Conservation (phyloP, 2,113 vertebrate species). For the Phalacrocorax brasilianus region DNA sequence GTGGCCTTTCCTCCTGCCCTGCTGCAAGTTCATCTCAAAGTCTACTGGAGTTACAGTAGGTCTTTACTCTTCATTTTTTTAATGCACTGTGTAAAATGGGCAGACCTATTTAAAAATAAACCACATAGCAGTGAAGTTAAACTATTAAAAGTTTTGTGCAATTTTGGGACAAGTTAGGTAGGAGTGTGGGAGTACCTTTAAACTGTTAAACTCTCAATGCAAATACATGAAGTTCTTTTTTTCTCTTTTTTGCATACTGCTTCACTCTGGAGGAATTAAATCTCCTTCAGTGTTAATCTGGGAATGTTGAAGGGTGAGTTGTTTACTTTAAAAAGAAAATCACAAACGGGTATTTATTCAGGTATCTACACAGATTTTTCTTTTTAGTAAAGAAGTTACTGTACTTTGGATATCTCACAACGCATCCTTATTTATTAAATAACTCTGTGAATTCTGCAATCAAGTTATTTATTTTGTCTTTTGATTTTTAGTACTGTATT, state of each 20-base stretch:
- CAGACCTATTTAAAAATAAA: neutral
- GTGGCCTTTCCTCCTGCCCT: neutral
- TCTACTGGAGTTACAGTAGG: neutral
- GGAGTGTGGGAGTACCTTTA: neutral
- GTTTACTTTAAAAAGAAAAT: neutral
- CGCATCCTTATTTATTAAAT: conserved; percentile 48
- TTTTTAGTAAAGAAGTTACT: neutral
- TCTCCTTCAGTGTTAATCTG: neutral
- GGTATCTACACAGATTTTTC: neutral
- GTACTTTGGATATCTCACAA: conserved; percentile 8
- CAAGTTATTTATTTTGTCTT: conserved; percentile 66
- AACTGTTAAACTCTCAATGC: neutral
- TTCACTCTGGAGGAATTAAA: neutral
- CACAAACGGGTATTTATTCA: neutral
- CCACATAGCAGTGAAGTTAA: neutral
- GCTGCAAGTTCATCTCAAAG: neutral
- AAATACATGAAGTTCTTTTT: neutral
- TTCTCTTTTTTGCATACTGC: neutral
- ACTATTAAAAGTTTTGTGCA: neutral
- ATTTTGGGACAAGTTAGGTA: neutral
- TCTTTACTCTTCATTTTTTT: neutral
- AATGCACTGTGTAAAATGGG: neutral
- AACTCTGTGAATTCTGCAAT: neutral
- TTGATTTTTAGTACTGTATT: conserved; percentile 49
- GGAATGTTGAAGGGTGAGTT: neutral